phyloP scores from a whole-genome alignment of 2,113 vertebrate species.

The Dermatemys mawii region DNA sequence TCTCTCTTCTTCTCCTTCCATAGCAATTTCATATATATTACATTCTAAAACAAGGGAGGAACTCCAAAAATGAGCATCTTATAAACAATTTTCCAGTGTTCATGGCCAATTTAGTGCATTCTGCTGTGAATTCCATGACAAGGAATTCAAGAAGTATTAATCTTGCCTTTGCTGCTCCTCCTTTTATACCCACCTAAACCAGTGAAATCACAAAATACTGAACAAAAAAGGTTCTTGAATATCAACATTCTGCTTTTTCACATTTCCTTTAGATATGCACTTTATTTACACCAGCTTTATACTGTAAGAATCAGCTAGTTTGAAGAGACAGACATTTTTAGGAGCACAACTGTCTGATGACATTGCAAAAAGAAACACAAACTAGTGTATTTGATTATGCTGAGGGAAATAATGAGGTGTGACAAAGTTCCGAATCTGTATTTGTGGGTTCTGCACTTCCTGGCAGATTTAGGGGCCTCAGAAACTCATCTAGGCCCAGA shows the following conservation, averaged over 20 bases:
- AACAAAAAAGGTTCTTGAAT: neutral
- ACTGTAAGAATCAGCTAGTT: neutral
- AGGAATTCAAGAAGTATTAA: conserved; percentile 24
- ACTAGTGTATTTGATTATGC: neutral
- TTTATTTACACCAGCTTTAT: neutral
- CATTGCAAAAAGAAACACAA: neutral
- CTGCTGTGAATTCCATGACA: conserved; percentile 41
- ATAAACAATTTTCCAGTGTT: conserved; percentile 51
- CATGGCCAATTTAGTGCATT: conserved; percentile 56
- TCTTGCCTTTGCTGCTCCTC: neutral
- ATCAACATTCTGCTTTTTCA: neutral
- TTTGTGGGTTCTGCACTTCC: too few species aligned
- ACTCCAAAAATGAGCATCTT: conserved; percentile 57
- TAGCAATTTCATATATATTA: conserved; percentile 65
- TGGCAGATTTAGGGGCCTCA: too few species aligned
- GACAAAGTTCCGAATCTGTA: too few species aligned
- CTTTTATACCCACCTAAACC: neutral
- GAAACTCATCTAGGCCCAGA: too few species aligned
- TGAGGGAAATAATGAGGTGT: neutral
- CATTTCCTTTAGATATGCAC: neutral
- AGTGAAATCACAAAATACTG: neutral
- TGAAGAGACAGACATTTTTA: neutral
- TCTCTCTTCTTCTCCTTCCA: conserved; percentile 57
- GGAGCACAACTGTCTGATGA: neutral
- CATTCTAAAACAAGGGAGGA: conserved; percentile 60